Base-by-base conservation (phyloP, 1,140 invertebrate genomes). In the Sipha flava region DNA sequence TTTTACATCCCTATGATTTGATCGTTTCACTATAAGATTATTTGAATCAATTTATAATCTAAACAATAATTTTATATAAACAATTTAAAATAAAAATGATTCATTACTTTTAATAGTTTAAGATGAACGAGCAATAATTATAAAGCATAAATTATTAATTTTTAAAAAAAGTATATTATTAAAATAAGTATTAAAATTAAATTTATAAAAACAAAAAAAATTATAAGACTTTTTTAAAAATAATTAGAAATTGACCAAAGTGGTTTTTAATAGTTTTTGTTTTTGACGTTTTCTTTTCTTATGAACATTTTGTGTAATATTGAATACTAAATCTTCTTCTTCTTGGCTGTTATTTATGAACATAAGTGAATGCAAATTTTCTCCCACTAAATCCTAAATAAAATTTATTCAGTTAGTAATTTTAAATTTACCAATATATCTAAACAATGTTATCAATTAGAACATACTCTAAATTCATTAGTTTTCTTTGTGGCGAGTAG, bases 361-460 rank as follows among this genome's bases (percentile, higher is more conserved):
- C 75, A 90, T 87, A 82, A 98, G 86, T 0, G 92, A 95, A 85
- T 95, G 92, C 64, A 94, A 85, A 87, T 98, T 99, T 84, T 92
- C 94, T 4, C 95, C 96, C 75, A 96, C 87, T 68, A 90, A 89
- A 86, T 98, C 93, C 90, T 96, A 45, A 45, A 26, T 7, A 85
- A 81, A 86, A 88, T 85, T 81, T 82, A 81, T 75, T 83, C 83
- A 54, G 66, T 34, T 16, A 81, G 16, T 43, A 23, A 47, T 34
- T 52, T 57, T 37, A 7, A 34, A 73, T 49, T 52, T 73, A 2
- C 9, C 10, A 34, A 64, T 34, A 34, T 18, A n/a, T n/a, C n/a
- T n/a, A n/a, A 64, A 31, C 7, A n/a, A 34, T 7, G 16, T 54
- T 52, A 47, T 16, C 47, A 23, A 43, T 5, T 16, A 23, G 34